These are phyloP conservation scores for Tenebrosternarchus preto DNA, from an alignment of 2,113 vertebrate genomes.

Conservation along the genomic window DNA sequence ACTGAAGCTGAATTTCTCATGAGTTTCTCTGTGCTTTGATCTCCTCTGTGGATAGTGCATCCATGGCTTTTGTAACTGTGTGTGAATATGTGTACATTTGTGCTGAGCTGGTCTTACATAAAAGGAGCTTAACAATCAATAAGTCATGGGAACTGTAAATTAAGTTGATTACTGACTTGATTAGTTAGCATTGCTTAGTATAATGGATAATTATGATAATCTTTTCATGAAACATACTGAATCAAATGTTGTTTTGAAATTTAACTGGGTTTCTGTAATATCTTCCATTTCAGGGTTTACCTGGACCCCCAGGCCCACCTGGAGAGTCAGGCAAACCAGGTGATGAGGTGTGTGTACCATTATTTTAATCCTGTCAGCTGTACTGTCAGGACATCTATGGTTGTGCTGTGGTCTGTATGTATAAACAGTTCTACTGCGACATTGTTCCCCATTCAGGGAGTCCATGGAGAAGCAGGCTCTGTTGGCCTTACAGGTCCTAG, in stretches of 20 bases:
- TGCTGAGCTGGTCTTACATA: no score
- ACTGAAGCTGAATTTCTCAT: background rate
- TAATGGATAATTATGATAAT: no score
- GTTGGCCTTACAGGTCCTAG: conserved; percentile 83
- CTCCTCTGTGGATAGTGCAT: background rate
- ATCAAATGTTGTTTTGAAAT: background rate
- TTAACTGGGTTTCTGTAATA: background rate
- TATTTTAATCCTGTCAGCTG: background rate
- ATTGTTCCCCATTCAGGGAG: conserved; percentile 75
- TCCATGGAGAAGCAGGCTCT: conserved; percentile 89
- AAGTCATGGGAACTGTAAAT: no score
- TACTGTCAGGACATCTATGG: background rate
- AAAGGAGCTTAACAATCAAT: no score
- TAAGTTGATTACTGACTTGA: no score
- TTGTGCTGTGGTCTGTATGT: background rate
- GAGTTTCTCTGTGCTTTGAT: background rate
- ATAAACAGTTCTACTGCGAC: background rate
- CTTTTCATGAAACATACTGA: no score
- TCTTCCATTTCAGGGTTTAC: conserved; percentile 83
- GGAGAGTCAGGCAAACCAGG: conserved; percentile 95
- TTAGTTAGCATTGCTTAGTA: no score
- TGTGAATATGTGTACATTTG: background rate
- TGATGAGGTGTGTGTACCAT: conserved; percentile 75
- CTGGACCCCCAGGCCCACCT: conserved; percentile 88
- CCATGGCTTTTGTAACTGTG: background rate